Conservation (phyloP, 2,797 vertebrate genomes). For the Spatula clypeata region DNA sequence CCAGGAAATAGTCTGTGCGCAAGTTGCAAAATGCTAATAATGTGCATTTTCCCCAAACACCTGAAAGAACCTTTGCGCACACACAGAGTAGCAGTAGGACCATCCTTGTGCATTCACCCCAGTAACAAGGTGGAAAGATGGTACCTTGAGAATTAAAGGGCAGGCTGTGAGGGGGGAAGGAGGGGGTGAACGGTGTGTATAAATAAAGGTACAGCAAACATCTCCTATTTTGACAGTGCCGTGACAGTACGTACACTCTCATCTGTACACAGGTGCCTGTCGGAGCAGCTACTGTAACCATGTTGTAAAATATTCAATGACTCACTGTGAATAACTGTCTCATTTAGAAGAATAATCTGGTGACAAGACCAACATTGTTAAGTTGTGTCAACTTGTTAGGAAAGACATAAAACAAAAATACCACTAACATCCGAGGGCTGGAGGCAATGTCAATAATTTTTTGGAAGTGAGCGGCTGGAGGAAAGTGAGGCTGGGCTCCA, state of each 20-base stretch:
- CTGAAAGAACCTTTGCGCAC: background rate
- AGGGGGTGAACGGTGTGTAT: slow-evolving; percentile 26
- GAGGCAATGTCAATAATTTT: slow-evolving; percentile 58
- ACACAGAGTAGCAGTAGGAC: background rate
- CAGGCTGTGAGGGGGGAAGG: background rate
- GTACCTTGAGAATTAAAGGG: background rate
- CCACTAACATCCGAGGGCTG: slow-evolving; percentile 63
- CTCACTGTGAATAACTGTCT: slow-evolving; percentile 61
- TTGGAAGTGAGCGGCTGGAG: background rate
- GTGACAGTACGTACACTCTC: slow-evolving; percentile 56
- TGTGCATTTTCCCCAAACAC: background rate
- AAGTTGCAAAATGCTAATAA: background rate
- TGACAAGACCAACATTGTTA: slow-evolving; percentile 72
- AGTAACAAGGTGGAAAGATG: slow-evolving; percentile 27
- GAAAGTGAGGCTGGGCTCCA: slow-evolving; percentile 8
- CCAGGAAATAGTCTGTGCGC: background rate
- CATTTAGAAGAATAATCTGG: slow-evolving; percentile 63
- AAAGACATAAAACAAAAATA: slow-evolving; percentile 73
- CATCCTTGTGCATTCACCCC: background rate
- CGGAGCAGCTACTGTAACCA: slow-evolving; percentile 45
- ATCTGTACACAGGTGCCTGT: slow-evolving; percentile 51
- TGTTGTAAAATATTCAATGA: slow-evolving; percentile 58
- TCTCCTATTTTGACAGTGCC: slow-evolving; percentile 47
- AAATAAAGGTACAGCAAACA: slow-evolving; percentile 68
- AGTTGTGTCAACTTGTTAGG: slow-evolving; percentile 65